Evolutionary conservation across 2,888 invertebrate species (phyloP).

Genomic region (Tetranychus truncatus): DNA sequence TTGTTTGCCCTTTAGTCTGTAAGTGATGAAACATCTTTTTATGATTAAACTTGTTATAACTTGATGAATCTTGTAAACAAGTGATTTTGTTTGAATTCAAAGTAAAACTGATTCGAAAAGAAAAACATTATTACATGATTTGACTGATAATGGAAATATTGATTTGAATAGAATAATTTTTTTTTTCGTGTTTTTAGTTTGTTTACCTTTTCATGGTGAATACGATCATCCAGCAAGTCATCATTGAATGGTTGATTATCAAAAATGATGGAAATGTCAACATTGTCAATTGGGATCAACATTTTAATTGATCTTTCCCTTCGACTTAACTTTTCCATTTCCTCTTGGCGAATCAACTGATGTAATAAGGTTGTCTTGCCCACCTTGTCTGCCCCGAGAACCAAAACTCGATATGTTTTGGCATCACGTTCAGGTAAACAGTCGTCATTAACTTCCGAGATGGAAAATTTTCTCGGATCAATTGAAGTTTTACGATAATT

Average conservation of each 20-base stretch:
- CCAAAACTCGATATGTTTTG: not conserved
- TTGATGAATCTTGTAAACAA: too few species aligned
- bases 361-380: constrained; percentile 1
- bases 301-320: not conserved
- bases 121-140: too few species aligned
- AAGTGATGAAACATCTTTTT: too few species aligned
- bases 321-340: not conserved
- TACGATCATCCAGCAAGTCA: not conserved
- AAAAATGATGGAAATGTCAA: not conserved
- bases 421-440: not conserved
- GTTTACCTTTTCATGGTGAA: constrained; percentile 6
- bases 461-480: constrained; percentile 11
- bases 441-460: not conserved
- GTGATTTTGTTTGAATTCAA: too few species aligned
- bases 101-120: too few species aligned
- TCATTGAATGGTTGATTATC: constrained; percentile 6
- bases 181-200: not conserved
- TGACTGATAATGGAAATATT: too few species aligned
- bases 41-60: too few species aligned
- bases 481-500: constrained; percentile 4
- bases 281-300: not conserved
- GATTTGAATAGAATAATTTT: too few species aligned
- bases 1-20: too few species aligned
- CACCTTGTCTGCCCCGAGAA: not conserved
- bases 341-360: constrained; percentile 5